Evolutionary conservation across 2,797 vertebrate genomes (phyloP).

Genomic region (Esox masquinongy): DNA sequence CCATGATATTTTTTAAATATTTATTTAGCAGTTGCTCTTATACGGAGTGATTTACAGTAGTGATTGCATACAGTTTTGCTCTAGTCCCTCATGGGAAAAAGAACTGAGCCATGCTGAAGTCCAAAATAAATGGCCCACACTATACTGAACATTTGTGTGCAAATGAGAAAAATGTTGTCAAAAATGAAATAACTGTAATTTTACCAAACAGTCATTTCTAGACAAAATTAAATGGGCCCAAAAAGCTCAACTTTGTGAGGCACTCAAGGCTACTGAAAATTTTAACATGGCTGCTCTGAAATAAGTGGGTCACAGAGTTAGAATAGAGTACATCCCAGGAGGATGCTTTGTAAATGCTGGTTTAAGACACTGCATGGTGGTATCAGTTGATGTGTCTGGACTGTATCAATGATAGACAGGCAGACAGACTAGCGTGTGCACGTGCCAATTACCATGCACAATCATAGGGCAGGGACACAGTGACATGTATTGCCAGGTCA

Average conservation of each 20-base stretch:
- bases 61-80: too few species aligned
- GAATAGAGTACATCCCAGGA: constrained; percentile 38
- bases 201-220: too few species aligned
- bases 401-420: constrained; percentile 21
- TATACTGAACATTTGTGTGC: too few species aligned
- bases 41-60: too few species aligned
- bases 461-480: constrained; percentile 14
- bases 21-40: too few species aligned
- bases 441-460: neutral
- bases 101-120: too few species aligned
- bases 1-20: too few species aligned
- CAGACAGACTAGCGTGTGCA: neutral
- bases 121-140: too few species aligned
- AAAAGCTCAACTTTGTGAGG: neutral
- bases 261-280: constrained; percentile 40
- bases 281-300: constrained; percentile 56
- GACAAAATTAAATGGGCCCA: too few species aligned
- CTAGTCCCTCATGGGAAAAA: too few species aligned
- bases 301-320: constrained; percentile 60
- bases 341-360: constrained; percentile 29
- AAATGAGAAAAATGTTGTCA: too few species aligned
- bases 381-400: constrained; percentile 26
- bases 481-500: neutral
- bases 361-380: constrained; percentile 16
- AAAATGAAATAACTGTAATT: too few species aligned